Base-by-base conservation (phyloP, 2,113 vertebrate species). In the Daubentonia madagascariensis region DNA sequence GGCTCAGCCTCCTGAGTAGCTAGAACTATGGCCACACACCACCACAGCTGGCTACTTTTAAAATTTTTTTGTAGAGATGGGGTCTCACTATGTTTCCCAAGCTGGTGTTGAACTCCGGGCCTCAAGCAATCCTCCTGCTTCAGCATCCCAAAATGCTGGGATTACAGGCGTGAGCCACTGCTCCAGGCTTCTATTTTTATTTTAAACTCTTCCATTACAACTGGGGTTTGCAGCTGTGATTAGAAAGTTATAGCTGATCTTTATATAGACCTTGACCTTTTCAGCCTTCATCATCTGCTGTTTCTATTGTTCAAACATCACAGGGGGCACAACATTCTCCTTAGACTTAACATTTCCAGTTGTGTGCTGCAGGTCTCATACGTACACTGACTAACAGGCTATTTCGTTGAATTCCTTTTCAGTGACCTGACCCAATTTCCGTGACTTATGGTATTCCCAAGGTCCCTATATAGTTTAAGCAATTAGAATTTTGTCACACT, bases 341-440 rank as follows among this genome's bases (percentile, higher is more conserved):
- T 75, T 40, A 73, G 59, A 40, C 18, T 43, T 54, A 80, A 72
- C 13, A 81, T 85, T 75, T 97, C 72, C 83, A 92, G 23, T 52
- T 68, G 57, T 67, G 35, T 18, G 52, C 59, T 35, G 2, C 1
- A 32, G 20, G 30, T 73, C 35, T 84, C 76, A 80, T 8, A 70
- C 10, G 87, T 5, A 48, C 23, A 57, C 54, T 85, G 32, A 94
- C 76, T 80, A 92, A 89, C 3, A 81, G 13, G 43, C 43, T 94
- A 22, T 52, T 85, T 73, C 83, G 94, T 45, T 84, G 43, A 97
- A 90, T 23, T 96, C 52, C 65, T 52, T 81, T 89, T 63, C 32
- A 80, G 83, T 81, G 89, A 96, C 63, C 57, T 96, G 87, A 89
- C 83, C 86, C 68, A 86, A 83, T 95, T 95, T 96, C 68, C 81